Evolutionary conservation across 2,888 invertebrate species (phyloP), one percentile per base, ranked within the genome.

Genomic region (Pandemis heparana): DNA sequence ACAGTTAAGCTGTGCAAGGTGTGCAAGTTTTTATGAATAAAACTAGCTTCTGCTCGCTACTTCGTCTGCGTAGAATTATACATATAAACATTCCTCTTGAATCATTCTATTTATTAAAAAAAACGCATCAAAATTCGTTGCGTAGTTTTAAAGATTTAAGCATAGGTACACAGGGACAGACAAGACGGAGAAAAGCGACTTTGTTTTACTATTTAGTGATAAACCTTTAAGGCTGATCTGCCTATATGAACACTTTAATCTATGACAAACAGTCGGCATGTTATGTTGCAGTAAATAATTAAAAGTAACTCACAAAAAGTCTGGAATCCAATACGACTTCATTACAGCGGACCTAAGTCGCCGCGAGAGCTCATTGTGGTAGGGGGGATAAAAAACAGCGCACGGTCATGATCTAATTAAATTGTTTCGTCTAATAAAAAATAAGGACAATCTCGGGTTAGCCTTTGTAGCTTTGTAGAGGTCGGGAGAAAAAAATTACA

Each of bases 261-360:
- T 63, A 39, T 56, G 59, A 43, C 67, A 46, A 46, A 6, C 65
- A 41, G 81, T 81, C 82, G 82, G 79, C 83, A 79, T 77, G 75
- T 81, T 82, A 88, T 86, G 89, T 91, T 90, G 87, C 85, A 75
- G 84, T 83, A 79, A 78, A 85, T 88, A 89, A 92, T 92, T 89
- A 87, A 90, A 90, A 88, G 88, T 79, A 80, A 79, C 73, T 62
- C 75, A 87, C 77, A 91, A 91, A 90, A 91, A 87, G 75, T 78
- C 74, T 68, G 75, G 79, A 82, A 80, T 77, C 76, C 77, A 81
- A 82, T 86, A 89, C 86, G 83, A 85, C 89, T 90, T 85, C 85
- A 91, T 92, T 89, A 88, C 83, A 77, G 78, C 75, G 76, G 75
- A 79, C 78, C 77, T 69, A 71, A 79, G 85, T 83, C 84, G 76